Evolutionary conservation across 2,888 invertebrate species (phyloP), one percentile per base, ranked within the genome.

Genomic region (Chrysolina haemoptera): DNA sequence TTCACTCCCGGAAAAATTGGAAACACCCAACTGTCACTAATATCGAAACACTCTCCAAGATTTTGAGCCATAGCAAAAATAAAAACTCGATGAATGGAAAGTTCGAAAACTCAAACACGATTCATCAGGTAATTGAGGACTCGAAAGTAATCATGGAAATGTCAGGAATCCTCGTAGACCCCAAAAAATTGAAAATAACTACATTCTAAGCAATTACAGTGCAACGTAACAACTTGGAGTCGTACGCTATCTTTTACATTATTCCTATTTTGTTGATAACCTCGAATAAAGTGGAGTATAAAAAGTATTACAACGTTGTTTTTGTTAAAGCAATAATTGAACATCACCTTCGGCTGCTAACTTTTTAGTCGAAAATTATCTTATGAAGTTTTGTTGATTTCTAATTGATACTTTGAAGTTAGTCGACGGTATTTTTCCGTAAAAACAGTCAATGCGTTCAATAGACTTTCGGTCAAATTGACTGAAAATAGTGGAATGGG

Each of bases 1-100:
- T 67, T 20, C 18, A 67, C 35, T 67, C 67, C 67, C 40, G 67
- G 67, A 40, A 67, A 67, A 53, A 67, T 53, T 18, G 67, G 40
- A 14, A 67, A 16, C 0, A 53, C 40, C 53, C 67, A 67, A 67
- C 18, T 41, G 18, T 67, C 67, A 41, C 53, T 27, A 35, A 50
- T 40, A 35, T n/a, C 35, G 14, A 67, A 16, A 41, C 67, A 67
- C 35, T 67, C 66, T 22, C 10, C 66, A 18, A 27, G 22, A n/a
- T 35, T 10, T 27, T 35, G 27, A 27, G 14, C 35, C 59, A 59
- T 59, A 59, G 1, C 27, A 27, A n/a, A 59, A 35, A 27, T n/a
- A 1, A 35, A 18, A n/a, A 16, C 12, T 43, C 43, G 43, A 43
- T 43, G 9, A 1, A 43, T 14, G 43, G 3, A 14, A 43, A 12